Evolutionary conservation across 1,140 invertebrate genomes (phyloP), one percentile per base, ranked within the genome.

Genomic region (Adoxophyes honmai): DNA sequence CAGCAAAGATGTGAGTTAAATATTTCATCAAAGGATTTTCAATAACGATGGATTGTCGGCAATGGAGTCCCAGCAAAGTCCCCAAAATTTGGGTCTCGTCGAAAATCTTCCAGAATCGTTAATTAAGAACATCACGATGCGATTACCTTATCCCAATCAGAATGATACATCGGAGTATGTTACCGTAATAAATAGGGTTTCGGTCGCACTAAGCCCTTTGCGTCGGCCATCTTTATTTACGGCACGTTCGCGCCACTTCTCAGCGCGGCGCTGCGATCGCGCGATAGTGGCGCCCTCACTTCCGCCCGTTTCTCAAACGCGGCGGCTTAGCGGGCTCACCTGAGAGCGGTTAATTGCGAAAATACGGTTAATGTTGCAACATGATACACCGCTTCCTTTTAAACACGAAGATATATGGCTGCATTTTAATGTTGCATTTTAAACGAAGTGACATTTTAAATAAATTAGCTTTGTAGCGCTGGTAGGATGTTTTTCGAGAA

Each of bases 381-480:
- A 69, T 85, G 80, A 87, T 85, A 73, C 68, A 87, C 68, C 68
- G 73, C 62, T 86, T 86, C 83, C 83, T 78, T 63, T 68, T 48
- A 48, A 48, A 48, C n/a, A 21, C 21, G 16, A 56, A 48, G 16
- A 56, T 34, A 36, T 21, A 21, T 54, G 15, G 7, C 34, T 54
- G 34, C 14, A 54, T 37, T 54, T 54, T 52, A 52, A 52, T 35
- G 51, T 1, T 34, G 51, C 51, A 9, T 52, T 48, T 48, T 48
- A 21, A 28, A 18, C 6, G 42, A 28, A 28, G n/a, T 35, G 0
- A 35, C 34, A 15, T 36, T 54, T 14, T 14, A 42, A 38, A 54
- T 54, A 37, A 11, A 16, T 15, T 54, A 21, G n/a, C 11, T 42
- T 42, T 35, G 36, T 16, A 9, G 15, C 18, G 2, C n/a, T 37